Evolutionary conservation across 1,140 invertebrate species (phyloP), one percentile per base, ranked within the genome.

Genomic region (Neodiprion pinetum): DNA sequence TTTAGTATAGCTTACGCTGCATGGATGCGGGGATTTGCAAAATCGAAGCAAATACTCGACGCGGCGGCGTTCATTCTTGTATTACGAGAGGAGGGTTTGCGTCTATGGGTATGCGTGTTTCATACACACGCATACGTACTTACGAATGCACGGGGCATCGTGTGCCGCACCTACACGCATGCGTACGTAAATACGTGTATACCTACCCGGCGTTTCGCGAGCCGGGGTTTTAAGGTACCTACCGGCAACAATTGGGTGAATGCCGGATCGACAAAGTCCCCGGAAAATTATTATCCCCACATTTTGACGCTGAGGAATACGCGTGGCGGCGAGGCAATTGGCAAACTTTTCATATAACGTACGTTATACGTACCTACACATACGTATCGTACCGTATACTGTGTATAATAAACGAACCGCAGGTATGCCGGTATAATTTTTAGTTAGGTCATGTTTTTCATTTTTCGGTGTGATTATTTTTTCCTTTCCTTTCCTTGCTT

Each of bases 11-110:
- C 28, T 40, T 5, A 40, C 28, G 28, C 28, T 40, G 28, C 28
- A 40, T 61, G 8, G 11, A 9, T 61, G n/a, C 53, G 53, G n/a
- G 53, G 11, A 17, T 61, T 61, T 9, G 53, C 11, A 61, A 61
- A 61, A 61, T 61, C 53, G 53, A 61, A 61, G 53, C 53, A 17
- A 61, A 61, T 61, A 61, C 53, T 61, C 53, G 5, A 61, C 53
- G 53, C 53, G 11, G 53, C 53, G 11, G 53, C n/a, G n/a, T 17
- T 61, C 53, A 9, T 61, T 61, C 53, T 61, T 17, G 53, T 61
- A 40, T 40, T 40, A 40, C 28, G 28, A 40, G 5, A 40, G 2
- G 28, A 40, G 28, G 28, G 28, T 40, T 40, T 40, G 2, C 0
- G 28, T 40, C 28, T 40, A 5, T 40, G 5, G 1, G 28, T 40